Base-by-base conservation (phyloP, 2,797 vertebrate genomes). In the Numenius phaeopus region DNA sequence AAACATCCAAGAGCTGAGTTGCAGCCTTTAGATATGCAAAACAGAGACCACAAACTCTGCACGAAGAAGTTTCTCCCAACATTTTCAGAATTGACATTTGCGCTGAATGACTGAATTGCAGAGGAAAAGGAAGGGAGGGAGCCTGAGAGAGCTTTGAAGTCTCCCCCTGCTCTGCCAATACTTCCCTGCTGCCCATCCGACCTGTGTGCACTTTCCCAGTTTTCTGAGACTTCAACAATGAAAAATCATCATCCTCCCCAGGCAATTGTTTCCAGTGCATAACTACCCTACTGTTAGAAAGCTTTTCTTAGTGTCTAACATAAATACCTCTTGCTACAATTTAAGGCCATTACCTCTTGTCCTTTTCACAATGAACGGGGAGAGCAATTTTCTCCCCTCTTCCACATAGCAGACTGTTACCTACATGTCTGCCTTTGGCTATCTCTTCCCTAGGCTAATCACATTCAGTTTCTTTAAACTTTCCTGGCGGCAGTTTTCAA, bases 301-400 rank as follows among this genome's bases (percentile, higher is more conserved):
- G 20, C 13, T 94, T 80, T 82, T 34, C 44, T 61, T 72, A 29
- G 44, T 20, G 12, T 49, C n/a, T 49, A 72, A 44, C 4, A 3
- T 42, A 64, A 70, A 76, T 30, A 81, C 20, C 10, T 64, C 42
- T 61, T 78, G n/a, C 55, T 62, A 39, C 27, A 40, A 11, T 84
- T 87, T 80, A 77, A 81, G 34, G 15, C 26, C 21, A 26, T 83
- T 91, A 23, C 13, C 54, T 89, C 59, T 65, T 67, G 23, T 83
- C 46, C 39, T 83, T 76, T 92, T 77, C 59, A 85, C 66, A 62
- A 30, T 16, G 46, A 94, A 71, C 11, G 15, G 21, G n/a, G 57
- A 83, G 26, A 75, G 22, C 34, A 89, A 44, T 79, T 92, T 94
- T 89, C 66, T 82, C 46, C 40, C 57, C 76, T 84, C 32, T 77